A percentile compares a stretch with the other conserved stretches of the same genome.
These are phyloP conservation scores for Lochmaea capreae DNA, from an alignment of 2,888 invertebrate species.

Conservation along the genomic window DNA sequence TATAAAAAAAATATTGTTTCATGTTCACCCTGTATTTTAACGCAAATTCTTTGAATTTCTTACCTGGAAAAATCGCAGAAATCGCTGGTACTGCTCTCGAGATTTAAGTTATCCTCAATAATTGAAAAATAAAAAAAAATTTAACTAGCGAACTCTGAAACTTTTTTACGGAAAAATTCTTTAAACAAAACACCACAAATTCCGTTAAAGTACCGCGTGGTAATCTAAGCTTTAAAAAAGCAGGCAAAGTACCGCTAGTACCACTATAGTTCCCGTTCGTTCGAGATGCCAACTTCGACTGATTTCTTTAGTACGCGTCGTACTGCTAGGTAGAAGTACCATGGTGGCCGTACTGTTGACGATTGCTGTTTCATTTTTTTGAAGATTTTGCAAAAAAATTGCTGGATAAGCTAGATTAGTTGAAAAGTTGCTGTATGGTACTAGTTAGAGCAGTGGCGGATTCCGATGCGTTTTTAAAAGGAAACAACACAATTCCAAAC, in stretches of 20 bases:
- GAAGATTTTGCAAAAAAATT: conserved; percentile 38
- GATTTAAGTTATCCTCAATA: not conserved
- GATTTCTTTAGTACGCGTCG: conserved; percentile 52
- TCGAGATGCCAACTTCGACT: conserved; percentile 56
- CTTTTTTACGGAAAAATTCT: not conserved
- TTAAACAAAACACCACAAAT: conserved; percentile 9
- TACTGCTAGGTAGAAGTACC: conserved; percentile 27
- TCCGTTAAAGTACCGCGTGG: conserved; percentile 41
- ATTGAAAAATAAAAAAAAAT: not conserved
- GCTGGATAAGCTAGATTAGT: conserved; percentile 16
- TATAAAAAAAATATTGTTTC: not conserved
- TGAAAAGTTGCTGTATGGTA: not conserved
- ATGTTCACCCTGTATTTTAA: too few relatives aligned
- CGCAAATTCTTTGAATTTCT: not conserved
- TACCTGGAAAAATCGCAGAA: not conserved
- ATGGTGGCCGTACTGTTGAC: conserved; percentile 7
- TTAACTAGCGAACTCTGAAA: conserved; percentile 2
- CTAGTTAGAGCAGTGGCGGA: not conserved
- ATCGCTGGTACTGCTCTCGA: not conserved
- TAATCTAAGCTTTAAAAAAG: conserved; percentile 52
- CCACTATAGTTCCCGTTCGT: conserved; percentile 54
- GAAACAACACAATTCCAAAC: not conserved
- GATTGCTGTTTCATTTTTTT: conserved; percentile 27
- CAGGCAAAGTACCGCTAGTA: conserved; percentile 56
- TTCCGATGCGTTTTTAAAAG: not conserved